Base-by-base conservation (phyloP, 2,888 invertebrate genomes). In the Melanostoma scalare region DNA sequence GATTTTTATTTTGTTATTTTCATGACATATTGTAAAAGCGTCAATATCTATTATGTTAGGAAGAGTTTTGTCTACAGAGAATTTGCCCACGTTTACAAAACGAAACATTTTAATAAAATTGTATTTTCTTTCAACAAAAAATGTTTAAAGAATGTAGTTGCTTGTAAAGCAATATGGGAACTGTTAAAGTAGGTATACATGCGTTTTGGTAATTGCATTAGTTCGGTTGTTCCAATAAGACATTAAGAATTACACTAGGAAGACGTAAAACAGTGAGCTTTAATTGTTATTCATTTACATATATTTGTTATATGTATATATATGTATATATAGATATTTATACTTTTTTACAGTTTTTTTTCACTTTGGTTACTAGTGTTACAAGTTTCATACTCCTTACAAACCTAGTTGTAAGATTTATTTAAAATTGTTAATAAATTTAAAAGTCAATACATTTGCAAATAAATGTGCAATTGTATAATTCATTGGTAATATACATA, bases 391-490 rank as follows among this genome's bases (percentile, higher is more conserved):
- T 68, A 20, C 52, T 69, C 55, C 44, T 56, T 75, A 74, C 44
- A 68, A 50, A 61, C 35, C 35, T 69, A 61, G 20, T 20, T 75
- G 31, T 72, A 69, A 61, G 44, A 76, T 61, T 61, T 82, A 31
- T 58, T 73, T 67, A 53, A 78, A 65, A 55, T 67, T 61, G n/a
- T 72, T 60, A 67, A 55, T 76, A 76, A 71, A 72, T 76, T 72
- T 67, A 33, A 72, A 72, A 71, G 53, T 63, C 33, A 73, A 73
- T 73, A 82, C 77, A 82, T 77, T 78, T 69, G 77, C 82, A 82
- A 82, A 81, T 81, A 81, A 76, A 82, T 77, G 82, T 82, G 77
- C 82, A 78, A 38, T 82, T 82, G 82, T 82, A 81, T 81, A 82
- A 67, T 67, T 35, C 33, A 50, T 63, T 71, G 74, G 65, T 74